Percentiles rank a stretch among this genome's conserved stretches.
Conservation (phyloP, 2,113 vertebrate genomes). For the Thamnaconus septentrionalis region DNA sequence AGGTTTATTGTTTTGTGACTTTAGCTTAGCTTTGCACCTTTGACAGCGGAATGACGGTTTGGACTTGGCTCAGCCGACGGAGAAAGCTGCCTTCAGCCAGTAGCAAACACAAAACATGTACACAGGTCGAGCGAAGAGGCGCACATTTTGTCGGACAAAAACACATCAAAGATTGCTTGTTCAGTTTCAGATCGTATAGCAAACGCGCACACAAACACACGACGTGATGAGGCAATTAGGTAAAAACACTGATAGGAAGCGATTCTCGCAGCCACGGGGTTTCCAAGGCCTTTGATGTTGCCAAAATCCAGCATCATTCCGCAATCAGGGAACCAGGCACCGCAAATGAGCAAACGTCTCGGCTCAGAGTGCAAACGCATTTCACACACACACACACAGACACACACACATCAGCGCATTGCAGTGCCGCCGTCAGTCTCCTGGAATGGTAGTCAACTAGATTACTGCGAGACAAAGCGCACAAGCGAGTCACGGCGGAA, state of each 20-base stretch:
- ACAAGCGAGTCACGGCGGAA: slow-evolving; percentile 23
- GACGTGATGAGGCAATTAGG: slow-evolving; percentile 43
- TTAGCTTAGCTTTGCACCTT: too few relatives aligned
- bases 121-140: too few relatives aligned
- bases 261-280: slow-evolving; percentile 38
- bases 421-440: slow-evolving; percentile 21
- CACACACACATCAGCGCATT: not conserved
- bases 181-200: not conserved
- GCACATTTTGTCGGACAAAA: not conserved
- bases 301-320: slow-evolving; percentile 31
- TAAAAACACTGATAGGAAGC: slow-evolving; percentile 50
- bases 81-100: too few relatives aligned
- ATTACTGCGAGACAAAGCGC: slow-evolving; percentile 44
- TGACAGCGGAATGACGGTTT: too few relatives aligned
- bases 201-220: not conserved
- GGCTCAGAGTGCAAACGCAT: slow-evolving; percentile 20
- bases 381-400: slow-evolving; percentile 15
- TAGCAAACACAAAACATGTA: too few relatives aligned
- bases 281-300: slow-evolving; percentile 57
- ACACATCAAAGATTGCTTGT: not conserved
- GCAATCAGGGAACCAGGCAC: slow-evolving; percentile 22
- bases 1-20: too few relatives aligned
- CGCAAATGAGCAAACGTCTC: slow-evolving; percentile 31
- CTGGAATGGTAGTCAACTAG: slow-evolving; percentile 42
- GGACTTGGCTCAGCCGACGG: too few relatives aligned